Evolutionary conservation across 2,888 invertebrate genomes (phyloP).

Genomic region (Apodemia mormo): DNA sequence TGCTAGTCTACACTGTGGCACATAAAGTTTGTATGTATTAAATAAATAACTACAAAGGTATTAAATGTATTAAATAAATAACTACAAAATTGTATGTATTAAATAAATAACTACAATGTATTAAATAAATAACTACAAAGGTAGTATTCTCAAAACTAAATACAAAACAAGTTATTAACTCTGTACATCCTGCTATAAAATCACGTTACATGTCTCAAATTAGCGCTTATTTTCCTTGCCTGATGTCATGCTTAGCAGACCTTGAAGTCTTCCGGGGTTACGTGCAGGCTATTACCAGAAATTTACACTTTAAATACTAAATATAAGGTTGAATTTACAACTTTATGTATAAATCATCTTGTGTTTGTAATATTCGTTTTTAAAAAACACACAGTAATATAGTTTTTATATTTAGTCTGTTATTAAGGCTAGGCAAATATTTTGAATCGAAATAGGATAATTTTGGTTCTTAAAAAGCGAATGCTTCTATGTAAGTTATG

Average conservation of each 20-base stretch:
- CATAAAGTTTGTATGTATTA: too few relatives aligned
- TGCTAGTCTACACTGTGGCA: too few relatives aligned
- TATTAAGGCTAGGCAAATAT: too few relatives aligned
- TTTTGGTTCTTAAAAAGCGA: too few relatives aligned
- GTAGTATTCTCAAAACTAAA: background rate
- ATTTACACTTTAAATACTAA: constrained; percentile 17
- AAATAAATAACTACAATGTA: too few relatives aligned
- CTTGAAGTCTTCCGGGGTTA: constrained; percentile 42
- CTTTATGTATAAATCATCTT: background rate
- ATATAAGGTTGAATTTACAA: constrained; percentile 2
- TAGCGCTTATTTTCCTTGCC: constrained; percentile 13
- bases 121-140: too few relatives aligned
- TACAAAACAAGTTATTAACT: background rate
- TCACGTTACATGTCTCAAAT: background rate
- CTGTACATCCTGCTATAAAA: background rate
- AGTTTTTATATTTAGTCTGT: background rate
- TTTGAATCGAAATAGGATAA: too few relatives aligned
- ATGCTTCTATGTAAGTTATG: too few relatives aligned
- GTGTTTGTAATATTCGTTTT: background rate
- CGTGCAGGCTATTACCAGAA: background rate
- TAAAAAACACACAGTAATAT: background rate
- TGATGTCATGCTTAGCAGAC: constrained; percentile 42
- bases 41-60: too few relatives aligned
- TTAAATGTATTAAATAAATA: too few relatives aligned
- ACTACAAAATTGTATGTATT: too few relatives aligned